Percentiles rank a stretch among this genome's conserved stretches.
These are phyloP conservation scores for Caenorhabditis panamensis DNA, from an alignment of 2,888 invertebrate genomes.

Conservation along the genomic window DNA sequence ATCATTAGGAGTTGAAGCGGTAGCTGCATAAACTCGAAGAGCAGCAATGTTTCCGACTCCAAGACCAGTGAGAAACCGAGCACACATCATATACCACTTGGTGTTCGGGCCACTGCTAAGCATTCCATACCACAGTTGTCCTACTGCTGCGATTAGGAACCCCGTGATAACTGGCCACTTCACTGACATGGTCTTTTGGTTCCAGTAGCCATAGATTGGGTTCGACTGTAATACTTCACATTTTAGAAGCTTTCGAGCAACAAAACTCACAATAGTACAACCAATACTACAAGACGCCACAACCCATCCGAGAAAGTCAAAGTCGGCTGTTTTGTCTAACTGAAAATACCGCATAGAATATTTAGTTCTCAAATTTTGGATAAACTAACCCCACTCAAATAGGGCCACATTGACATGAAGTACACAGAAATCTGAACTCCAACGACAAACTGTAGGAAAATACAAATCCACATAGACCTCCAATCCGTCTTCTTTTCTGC, in stretches of 20 bases:
- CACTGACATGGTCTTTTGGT: slow-evolving; percentile 61
- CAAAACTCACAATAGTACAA: slow-evolving; percentile 36
- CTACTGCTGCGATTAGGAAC: slow-evolving; percentile 49
- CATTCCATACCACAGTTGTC: slow-evolving; percentile 47
- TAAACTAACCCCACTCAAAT: slow-evolving; percentile 60
- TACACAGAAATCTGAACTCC: slow-evolving; percentile 66
- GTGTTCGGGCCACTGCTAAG: slow-evolving; percentile 19
- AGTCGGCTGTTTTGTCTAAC: slow-evolving; percentile 43
- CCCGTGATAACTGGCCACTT: slow-evolving; percentile 61
- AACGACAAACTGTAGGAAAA: slow-evolving; percentile 54
- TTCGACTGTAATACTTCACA: slow-evolving; percentile 51
- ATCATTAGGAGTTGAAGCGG: slow-evolving; percentile 66
- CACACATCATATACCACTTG: slow-evolving; percentile 65
- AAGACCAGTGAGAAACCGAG: slow-evolving; percentile 62
- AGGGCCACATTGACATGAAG: slow-evolving; percentile 70
- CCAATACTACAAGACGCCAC: slow-evolving; percentile 47
- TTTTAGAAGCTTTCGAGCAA: background rate
- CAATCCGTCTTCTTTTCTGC: slow-evolving; percentile 52
- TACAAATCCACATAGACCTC: slow-evolving; percentile 64
- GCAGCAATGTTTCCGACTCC: slow-evolving; percentile 69
- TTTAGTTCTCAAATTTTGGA: too few species aligned
- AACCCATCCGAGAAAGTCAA: slow-evolving; percentile 49
- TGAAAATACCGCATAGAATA: too few species aligned
- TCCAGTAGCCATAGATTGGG: slow-evolving; percentile 67
- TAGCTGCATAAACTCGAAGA: slow-evolving; percentile 64